Conservation (phyloP, 1,140 invertebrate species). For the Neodiprion fabricii region DNA sequence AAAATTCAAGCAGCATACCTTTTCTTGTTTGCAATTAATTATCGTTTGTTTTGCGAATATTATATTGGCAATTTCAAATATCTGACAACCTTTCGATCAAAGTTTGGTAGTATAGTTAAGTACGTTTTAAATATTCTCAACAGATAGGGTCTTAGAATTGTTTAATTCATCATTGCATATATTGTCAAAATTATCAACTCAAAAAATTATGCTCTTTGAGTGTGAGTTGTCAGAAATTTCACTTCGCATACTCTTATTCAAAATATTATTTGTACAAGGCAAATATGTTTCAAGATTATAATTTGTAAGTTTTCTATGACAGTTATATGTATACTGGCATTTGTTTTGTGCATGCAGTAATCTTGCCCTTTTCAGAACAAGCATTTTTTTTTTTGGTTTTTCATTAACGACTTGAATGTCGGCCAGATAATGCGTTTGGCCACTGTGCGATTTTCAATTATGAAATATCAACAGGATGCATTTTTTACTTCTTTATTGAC, state of each 20-base stretch:
- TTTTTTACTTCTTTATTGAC: too few relatives aligned
- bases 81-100: neutral
- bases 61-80: neutral
- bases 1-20: neutral
- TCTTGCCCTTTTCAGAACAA: too few relatives aligned
- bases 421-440: neutral
- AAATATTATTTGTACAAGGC: conserved; percentile 35
- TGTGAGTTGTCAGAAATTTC: conserved; percentile 16
- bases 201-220: neutral
- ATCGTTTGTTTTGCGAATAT: neutral
- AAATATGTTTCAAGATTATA: conserved; percentile 37
- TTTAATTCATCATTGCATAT: conserved; percentile 20
- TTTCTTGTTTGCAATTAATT: neutral
- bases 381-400: neutral
- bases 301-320: conserved; percentile 17
- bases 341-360: too few relatives aligned
- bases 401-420: neutral
- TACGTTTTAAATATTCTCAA: too few relatives aligned
- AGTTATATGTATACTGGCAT: neutral
- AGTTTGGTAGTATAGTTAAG: neutral
- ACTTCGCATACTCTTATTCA: conserved; percentile 16
- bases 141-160: conserved; percentile 13
- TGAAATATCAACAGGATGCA: neutral
- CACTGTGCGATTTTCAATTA: neutral
- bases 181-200: neutral